Conservation (phyloP, 2,113 vertebrate genomes). For the Dolichallabes microphthalmus region DNA sequence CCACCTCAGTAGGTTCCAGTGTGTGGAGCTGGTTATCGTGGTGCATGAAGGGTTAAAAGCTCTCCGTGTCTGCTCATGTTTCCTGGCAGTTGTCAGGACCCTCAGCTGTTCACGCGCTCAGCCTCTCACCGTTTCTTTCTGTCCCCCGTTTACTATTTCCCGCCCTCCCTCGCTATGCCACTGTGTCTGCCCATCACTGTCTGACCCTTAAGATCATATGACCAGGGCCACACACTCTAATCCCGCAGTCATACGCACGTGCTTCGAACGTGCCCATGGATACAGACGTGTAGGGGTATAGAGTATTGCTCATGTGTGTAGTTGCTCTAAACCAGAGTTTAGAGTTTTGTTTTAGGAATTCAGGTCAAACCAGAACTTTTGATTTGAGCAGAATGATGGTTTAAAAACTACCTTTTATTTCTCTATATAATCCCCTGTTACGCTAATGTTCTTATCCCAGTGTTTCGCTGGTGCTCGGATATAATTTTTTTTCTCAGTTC, state of each 20-base stretch:
- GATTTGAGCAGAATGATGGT: too few species aligned
- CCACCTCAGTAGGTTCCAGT: not conserved
- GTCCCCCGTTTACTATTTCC: not conserved
- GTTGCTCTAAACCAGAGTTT: not conserved
- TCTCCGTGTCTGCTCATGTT: slow-evolving; percentile 63
- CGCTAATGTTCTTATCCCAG: too few species aligned
- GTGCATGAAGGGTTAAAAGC: slow-evolving; percentile 62
- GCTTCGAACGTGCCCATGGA: not conserved
- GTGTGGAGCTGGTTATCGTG: not conserved
- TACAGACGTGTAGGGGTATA: not conserved
- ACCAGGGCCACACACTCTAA: not conserved
- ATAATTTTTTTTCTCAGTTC: too few species aligned
- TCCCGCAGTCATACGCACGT: not conserved
- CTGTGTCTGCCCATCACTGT: slow-evolving; percentile 15
- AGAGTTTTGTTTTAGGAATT: not conserved
- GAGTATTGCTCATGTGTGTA: not conserved
- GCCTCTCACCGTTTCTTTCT: not conserved
- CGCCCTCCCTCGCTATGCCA: not conserved
- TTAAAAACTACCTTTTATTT: too few species aligned
- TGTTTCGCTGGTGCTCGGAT: too few species aligned
- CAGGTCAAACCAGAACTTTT: too few species aligned
- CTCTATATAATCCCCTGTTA: too few species aligned
- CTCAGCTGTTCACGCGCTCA: slow-evolving; percentile 70
- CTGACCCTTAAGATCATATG: not conserved
- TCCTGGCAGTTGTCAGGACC: slow-evolving; percentile 71